These are phyloP conservation scores for Mesocentrotus franciscanus DNA, from an alignment of 53 echinoderm and acorn worm species.

Conservation along the genomic window DNA sequence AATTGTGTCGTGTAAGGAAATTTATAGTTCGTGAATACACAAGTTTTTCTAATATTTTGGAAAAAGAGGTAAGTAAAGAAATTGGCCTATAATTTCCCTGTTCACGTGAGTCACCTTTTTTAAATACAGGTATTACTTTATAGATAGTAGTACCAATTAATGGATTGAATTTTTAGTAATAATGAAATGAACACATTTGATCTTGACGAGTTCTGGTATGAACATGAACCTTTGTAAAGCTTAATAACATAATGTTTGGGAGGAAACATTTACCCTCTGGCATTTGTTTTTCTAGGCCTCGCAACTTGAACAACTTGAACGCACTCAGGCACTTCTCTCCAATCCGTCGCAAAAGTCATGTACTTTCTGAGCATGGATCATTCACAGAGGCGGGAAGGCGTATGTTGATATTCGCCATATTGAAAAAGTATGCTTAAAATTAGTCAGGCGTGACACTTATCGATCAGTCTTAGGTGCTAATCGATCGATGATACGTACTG, in stretches of 20 bases:
- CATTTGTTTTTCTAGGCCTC: not conserved
- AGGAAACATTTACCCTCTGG: not conserved
- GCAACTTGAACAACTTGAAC: not conserved
- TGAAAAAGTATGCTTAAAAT: not conserved
- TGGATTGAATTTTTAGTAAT: no score
- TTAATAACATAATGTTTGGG: not conserved
- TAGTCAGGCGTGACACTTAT: not conserved
- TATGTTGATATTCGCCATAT: not conserved
- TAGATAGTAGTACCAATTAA: no score
- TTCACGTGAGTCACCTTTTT: no score
- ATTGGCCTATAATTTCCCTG: no score
- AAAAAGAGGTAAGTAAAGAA: no score
- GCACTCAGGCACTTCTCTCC: not conserved
- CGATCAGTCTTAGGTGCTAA: conserved; percentile 23
- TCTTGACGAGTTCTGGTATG: no score
- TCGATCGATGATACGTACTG: not conserved
- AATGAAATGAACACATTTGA: no score
- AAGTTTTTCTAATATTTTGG: no score
- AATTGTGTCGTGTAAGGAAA: no score
- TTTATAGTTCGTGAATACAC: no score
- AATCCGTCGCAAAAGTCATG: not conserved
- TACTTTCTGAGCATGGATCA: not conserved
- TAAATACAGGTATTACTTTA: no score
- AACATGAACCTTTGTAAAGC: not conserved
- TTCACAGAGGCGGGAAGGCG: not conserved